Evolutionary conservation across 2,113 vertebrate species (phyloP), one percentile per base, ranked within the genome.

Genomic region (Caranx melampygus): DNA sequence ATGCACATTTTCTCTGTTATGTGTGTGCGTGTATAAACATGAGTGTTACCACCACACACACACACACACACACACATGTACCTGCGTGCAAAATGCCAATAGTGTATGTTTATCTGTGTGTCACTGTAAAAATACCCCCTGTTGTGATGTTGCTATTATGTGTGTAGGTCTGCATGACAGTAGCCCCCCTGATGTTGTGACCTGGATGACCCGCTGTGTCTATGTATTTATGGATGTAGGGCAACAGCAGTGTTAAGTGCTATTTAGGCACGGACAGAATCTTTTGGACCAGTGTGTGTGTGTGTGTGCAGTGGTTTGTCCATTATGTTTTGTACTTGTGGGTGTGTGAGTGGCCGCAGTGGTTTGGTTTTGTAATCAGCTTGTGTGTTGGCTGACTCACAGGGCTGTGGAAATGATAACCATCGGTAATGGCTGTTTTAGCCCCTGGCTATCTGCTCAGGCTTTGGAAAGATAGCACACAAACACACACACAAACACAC

Each of bases 341-440:
- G 47, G 67, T 70, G 62, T 67, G 68, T 67, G 57, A 18, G 31
- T 70, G 75, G 42, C 40, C 58, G 51, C 49, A 9, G 70, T 73
- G 84, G 76, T 84, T 92, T 85, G 82, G 86, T 78, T 84, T 86
- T 78, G 52, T 91, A 89, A 92, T 93, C 89, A 88, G 90, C 85
- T 85, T 90, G 84, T 66, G 72, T 86, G 79, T 88, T 92, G 85
- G 89, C 92, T 78, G 84, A 69, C 66, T 84, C 45, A 8, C 68
- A 31, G 8, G 35, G 21, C 63, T 34, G 78, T 81, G 79, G 87
- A 83, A 88, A 90, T 75, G 84, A 90, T 89, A 91, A 89, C 82
- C 59, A 72, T 80, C 44, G 3, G 44, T 85, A 91, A 90, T 84
- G 87, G 83, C 35, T 86, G 75, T 87, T 90, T 91, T 40, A 86